These are phyloP conservation scores for Enteromius anoplus DNA, from an alignment of 2,797 vertebrate genomes.

Conservation along the genomic window DNA sequence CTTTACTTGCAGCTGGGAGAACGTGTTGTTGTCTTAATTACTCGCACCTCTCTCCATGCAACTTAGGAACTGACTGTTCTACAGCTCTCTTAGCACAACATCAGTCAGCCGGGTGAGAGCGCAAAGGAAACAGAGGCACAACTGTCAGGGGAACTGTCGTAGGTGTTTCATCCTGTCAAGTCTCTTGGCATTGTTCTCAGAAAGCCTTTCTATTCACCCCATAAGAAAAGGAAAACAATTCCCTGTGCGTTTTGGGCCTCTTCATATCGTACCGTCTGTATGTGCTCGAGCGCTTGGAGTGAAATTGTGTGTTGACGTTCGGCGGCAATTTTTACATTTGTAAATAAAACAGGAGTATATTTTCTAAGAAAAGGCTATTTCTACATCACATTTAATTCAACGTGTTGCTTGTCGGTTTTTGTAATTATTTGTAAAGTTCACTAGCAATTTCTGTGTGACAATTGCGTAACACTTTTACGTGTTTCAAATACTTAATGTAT, in stretches of 20 bases:
- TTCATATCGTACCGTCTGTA: not conserved
- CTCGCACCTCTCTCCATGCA: conserved; percentile 51
- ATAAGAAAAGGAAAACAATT: conserved; percentile 24
- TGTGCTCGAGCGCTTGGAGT: not conserved
- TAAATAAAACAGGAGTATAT: not conserved
- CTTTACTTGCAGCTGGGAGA: conserved; percentile 52
- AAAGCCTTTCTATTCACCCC: conserved; percentile 23
- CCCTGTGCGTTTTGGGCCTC: not conserved
- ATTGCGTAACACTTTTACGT: no score
- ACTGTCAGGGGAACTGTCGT: conserved; percentile 34
- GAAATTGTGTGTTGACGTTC: not conserved
- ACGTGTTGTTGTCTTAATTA: conserved; percentile 66
- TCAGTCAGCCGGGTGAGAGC: conserved; percentile 43
- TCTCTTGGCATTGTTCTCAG: conserved; percentile 30
- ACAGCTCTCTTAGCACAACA: conserved; percentile 49
- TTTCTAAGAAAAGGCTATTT: not conserved
- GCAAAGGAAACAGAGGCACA: conserved; percentile 17
- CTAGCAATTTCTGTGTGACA: not conserved
- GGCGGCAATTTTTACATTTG: not conserved
- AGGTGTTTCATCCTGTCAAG: conserved; percentile 42
- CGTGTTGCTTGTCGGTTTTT: not conserved
- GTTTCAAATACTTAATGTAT: no score
- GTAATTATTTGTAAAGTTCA: not conserved
- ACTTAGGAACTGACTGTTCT: conserved; percentile 35
- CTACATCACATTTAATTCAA: not conserved